These are phyloP conservation scores for Pyrocoelia pectoralis DNA, from an alignment of 2,888 invertebrate genomes.

Conservation along the genomic window DNA sequence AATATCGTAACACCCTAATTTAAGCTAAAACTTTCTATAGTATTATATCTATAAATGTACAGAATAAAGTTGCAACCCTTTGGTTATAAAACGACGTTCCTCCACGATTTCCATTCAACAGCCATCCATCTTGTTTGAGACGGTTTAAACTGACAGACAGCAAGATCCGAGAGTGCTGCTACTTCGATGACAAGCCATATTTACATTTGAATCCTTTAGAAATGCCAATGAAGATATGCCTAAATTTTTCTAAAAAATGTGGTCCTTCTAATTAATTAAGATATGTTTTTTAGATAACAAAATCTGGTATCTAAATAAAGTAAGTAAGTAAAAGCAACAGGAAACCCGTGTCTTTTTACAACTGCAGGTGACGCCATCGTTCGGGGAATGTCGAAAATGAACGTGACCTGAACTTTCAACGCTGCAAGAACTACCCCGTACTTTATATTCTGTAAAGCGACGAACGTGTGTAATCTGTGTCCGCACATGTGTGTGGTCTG, in stretches of 20 bases:
- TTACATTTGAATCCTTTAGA: constrained; percentile 36
- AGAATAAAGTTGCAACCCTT: constrained; percentile 32
- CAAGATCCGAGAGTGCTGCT: constrained; percentile 58
- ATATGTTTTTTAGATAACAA: background rate
- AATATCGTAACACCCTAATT: background rate
- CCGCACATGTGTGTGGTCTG: constrained; percentile 35
- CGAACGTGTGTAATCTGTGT: constrained; percentile 37
- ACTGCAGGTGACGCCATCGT: constrained; percentile 36
- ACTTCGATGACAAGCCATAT: constrained; percentile 59
- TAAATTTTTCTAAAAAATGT: constrained; percentile 4
- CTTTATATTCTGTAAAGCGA: constrained; percentile 36
- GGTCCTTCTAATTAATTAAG: background rate
- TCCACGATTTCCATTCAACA: constrained; percentile 70
- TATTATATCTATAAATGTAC: constrained; percentile 17
- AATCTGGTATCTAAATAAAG: constrained; percentile 12
- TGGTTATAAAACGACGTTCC: constrained; percentile 44
- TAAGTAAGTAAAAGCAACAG: constrained; percentile 28
- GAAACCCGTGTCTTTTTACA: constrained; percentile 32
- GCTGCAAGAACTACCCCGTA: constrained; percentile 30
- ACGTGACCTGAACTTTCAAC: constrained; percentile 37
- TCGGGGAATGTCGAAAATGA: constrained; percentile 35
- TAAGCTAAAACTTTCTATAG: background rate
- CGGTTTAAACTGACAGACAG: constrained; percentile 62
- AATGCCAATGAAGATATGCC: constrained; percentile 20
- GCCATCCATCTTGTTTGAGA: constrained; percentile 72